Conservation (phyloP, 2,797 vertebrate genomes). For the Myiothlypis chrysogaster region DNA sequence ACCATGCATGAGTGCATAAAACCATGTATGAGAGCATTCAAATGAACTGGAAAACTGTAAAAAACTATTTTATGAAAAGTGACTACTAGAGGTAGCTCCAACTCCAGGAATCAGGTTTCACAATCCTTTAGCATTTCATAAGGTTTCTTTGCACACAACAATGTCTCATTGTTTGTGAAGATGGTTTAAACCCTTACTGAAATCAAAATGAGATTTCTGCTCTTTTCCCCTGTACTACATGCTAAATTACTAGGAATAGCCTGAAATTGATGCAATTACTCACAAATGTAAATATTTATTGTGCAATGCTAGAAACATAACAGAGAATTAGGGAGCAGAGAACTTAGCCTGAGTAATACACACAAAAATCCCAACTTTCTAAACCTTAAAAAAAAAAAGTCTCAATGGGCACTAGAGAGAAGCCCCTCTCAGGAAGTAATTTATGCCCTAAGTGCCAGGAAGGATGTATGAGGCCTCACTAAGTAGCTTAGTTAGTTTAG, state of each 20-base stretch:
- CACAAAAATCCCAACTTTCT: neutral
- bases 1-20: neutral
- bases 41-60: neutral
- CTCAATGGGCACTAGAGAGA: neutral
- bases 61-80: neutral
- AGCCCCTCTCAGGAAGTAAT: neutral
- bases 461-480: neutral
- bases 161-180: neutral
- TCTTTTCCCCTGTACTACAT: neutral
- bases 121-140: neutral
- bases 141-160: accelerated
- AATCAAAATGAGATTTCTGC: neutral
- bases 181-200: neutral
- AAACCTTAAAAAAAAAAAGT: neutral
- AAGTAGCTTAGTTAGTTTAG: neutral
- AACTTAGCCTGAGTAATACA: neutral
- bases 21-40: neutral
- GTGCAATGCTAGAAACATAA: neutral
- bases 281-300: neutral
- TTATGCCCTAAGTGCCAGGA: neutral
- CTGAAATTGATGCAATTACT: neutral
- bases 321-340: neutral
- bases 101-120: neutral
- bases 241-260: neutral
- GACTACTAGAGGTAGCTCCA: neutral